These are phyloP conservation scores for Rana temporaria DNA, from an alignment of 2,113 vertebrate genomes.

Conservation along the genomic window DNA sequence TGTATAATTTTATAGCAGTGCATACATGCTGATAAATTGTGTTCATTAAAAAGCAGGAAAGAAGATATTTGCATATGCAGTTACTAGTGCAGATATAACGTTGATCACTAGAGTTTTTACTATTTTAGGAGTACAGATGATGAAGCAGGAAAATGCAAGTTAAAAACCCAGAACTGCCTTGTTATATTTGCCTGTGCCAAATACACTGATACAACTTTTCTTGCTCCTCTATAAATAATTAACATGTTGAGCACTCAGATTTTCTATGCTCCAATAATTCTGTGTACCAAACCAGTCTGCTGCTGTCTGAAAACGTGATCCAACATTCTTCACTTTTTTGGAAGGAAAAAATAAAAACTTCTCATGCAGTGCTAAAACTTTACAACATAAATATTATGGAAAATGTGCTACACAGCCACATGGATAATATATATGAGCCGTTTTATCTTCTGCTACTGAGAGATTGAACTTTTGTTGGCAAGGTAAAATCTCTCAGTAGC, in stretches of 20 bases:
- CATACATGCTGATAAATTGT: background rate
- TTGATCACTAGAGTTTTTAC: conserved; percentile 7
- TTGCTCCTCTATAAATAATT: conserved; percentile 28
- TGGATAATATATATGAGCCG: no score
- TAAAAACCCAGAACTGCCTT: background rate
- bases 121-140: conserved; percentile 25
- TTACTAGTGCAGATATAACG: background rate
- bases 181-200: background rate
- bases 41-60: background rate
- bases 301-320: no score
- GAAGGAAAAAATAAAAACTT: no score
- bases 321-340: no score
- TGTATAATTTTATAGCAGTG: background rate
- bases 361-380: no score
- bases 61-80: background rate
- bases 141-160: background rate
- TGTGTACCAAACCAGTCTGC: background rate
- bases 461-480: no score
- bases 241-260: conserved; percentile 25
- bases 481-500: no score
- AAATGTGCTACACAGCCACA: no score
- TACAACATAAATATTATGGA: no score
- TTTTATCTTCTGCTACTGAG: no score
- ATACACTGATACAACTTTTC: background rate
- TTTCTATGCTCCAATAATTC: conserved; percentile 39